A percentile compares a stretch with the other conserved stretches of the same genome.
Evolutionary conservation across 2,888 invertebrate species (phyloP).

Genomic region (Dasypogon diadema): DNA sequence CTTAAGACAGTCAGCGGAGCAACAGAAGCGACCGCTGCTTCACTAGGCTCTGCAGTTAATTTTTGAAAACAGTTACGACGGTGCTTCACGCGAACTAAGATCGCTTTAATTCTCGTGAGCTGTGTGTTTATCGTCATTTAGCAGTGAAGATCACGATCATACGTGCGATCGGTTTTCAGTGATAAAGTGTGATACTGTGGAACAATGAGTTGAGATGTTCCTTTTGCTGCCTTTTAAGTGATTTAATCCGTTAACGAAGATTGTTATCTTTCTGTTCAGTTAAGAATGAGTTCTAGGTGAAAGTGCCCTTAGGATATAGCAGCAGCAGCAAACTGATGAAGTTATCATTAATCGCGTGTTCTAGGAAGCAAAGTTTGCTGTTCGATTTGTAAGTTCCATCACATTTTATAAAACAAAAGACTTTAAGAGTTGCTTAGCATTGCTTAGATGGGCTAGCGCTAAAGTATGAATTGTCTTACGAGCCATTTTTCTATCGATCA

Average conservation of each 20-base stretch:
- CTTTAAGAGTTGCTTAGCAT: too few relatives aligned
- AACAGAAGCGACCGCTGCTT: neutral
- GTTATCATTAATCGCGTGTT: too few relatives aligned
- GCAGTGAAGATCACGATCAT: neutral
- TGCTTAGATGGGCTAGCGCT: too few relatives aligned
- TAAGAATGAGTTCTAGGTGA: slow-evolving; percentile 24
- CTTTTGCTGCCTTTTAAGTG: slow-evolving; percentile 11
- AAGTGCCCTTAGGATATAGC: neutral
- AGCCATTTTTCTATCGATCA: too few relatives aligned
- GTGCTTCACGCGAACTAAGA: slow-evolving; percentile 44
- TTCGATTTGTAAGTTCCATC: too few relatives aligned
- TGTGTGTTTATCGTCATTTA: slow-evolving; percentile 39
- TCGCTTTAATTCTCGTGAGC: slow-evolving; percentile 31
- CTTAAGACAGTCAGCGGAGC: too few relatives aligned
- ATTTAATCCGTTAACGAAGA: slow-evolving; percentile 11
- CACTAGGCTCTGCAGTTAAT: slow-evolving; percentile 31
- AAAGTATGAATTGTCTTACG: too few relatives aligned
- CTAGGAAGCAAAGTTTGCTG: too few relatives aligned
- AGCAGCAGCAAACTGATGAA: too few relatives aligned
- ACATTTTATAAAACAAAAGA: too few relatives aligned
- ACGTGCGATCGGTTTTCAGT: slow-evolving; percentile 25
- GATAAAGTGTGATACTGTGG: slow-evolving; percentile 36
- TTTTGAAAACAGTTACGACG: slow-evolving; percentile 48
- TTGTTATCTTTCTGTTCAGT: neutral
- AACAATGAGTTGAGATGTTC: slow-evolving; percentile 26